These are phyloP conservation scores for Holothuria leucospilota DNA, from an alignment of 53 echinoderm and acorn worm genomes.

Conservation along the genomic window DNA sequence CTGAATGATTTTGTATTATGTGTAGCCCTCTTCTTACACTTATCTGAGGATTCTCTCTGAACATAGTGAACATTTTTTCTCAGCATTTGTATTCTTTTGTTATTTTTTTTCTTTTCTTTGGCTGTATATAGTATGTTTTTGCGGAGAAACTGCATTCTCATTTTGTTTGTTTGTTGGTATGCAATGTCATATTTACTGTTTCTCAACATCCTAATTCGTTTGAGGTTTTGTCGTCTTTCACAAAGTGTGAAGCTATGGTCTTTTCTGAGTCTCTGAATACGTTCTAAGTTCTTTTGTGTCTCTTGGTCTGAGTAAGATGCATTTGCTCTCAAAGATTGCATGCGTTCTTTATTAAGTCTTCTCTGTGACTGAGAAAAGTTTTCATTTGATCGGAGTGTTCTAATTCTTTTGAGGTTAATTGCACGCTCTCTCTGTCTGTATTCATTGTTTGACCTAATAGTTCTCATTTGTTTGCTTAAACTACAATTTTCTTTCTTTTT, in stretches of 20 bases:
- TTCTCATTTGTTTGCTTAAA: not conserved
- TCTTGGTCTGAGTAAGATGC: too few relatives aligned
- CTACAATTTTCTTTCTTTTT: too few relatives aligned
- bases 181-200: not conserved
- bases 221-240: not conserved
- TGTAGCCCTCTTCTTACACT: not conserved
- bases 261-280: not conserved
- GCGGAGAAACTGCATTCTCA: not conserved
- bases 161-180: too few relatives aligned
- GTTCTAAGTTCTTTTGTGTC: not conserved
- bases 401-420: not conserved
- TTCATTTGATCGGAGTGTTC: not conserved
- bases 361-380: not conserved
- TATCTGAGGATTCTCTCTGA: not conserved
- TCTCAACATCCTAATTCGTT: not conserved
- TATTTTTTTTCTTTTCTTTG: not conserved
- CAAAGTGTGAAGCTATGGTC: not conserved
- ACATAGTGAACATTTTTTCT: conserved; percentile 1
- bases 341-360: not conserved
- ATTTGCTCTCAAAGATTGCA: too few relatives aligned
- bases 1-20: conserved; percentile 15
- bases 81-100: conserved; percentile 3
- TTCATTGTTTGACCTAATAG: not conserved
- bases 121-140: not conserved
- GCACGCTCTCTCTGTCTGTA: not conserved